phyloP scores from a whole-genome alignment of 2,113 vertebrate genomes.

The Petrocephalus zakoni region DNA sequence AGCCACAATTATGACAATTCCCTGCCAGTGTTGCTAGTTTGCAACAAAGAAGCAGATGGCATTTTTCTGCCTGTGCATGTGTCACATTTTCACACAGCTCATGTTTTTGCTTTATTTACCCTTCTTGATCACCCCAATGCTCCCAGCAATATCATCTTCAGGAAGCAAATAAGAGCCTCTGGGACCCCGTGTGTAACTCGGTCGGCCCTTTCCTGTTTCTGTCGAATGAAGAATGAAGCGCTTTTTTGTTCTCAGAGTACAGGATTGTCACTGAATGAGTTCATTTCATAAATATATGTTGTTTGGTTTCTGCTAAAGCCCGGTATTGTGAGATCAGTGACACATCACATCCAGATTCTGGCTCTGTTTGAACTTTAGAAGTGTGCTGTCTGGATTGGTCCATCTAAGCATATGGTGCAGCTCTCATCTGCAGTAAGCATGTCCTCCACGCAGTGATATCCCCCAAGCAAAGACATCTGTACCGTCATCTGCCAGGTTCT shows the following conservation, averaged over 20 bases:
- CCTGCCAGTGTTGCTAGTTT: not conserved
- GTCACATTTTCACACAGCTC: not conserved
- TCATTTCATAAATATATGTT: not conserved
- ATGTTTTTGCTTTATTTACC: not conserved
- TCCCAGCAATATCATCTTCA: not conserved
- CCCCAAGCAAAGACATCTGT: not conserved
- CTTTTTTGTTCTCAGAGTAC: no score
- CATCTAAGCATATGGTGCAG: not conserved
- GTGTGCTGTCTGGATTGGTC: not conserved
- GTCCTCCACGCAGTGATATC: not conserved
- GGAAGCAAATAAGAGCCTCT: not conserved
- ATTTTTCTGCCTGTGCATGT: not conserved
- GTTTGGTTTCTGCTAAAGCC: not conserved
- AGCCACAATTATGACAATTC: not conserved
- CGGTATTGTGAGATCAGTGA: not conserved
- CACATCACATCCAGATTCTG: not conserved
- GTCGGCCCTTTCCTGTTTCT: not conserved
- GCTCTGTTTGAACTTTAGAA: not conserved
- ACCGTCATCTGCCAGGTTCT: not conserved
- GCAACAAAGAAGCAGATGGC: not conserved
- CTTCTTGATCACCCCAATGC: not conserved
- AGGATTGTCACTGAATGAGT: not conserved
- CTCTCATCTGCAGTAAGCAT: slow-evolving; percentile 14
- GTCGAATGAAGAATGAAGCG: not conserved
- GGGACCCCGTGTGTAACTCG: not conserved